Base-by-base conservation (phyloP, 1,140 invertebrate species). In the Bicyclus anynana region DNA sequence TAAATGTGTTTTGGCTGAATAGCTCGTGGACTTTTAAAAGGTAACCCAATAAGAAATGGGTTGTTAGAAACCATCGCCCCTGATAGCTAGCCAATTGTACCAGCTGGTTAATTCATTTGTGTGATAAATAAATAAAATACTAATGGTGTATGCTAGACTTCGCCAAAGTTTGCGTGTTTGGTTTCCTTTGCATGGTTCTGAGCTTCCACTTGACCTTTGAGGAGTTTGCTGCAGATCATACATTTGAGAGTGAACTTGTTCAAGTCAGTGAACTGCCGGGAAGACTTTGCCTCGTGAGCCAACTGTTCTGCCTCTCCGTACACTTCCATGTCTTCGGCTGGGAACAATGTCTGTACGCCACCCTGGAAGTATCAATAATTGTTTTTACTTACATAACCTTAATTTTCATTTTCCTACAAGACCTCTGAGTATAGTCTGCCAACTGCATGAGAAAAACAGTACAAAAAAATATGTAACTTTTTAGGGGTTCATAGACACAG, bases 221-320 rank as follows among this genome's bases (percentile, higher is more conserved):
- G 79, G 62, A 92, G 84, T 13, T 91, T 84, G 63, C 95, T 91
- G 81, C 97, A 99, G 12, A 93, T 90, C 58, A 94, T 87, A 85
- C 97, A 98, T 55, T 93, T 93, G 0, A 98, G 79, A 0, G 93
- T 94, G 70, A 98, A 98, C 67, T 94, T 95, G 68, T 94, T 92
- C 0, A 97, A 91, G 89, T 98, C 96, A 3, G 97, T 98, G 77
- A 93, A 98, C 73, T 97, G 96, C 62, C 95, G 91, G 65, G 94
- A 94, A 10, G 93, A 93, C 86, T 97, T 96, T 0, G 96, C 96
- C 90, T 98, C 96, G 53, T 91, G 90, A 0, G 96, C 97, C 20
- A 99, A 77, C 75, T 96, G 93, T 59, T 95, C 91, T 0, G 97
- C 97, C 81, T 96, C 93, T 33, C 91, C 84, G 35, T 96, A 90